These are phyloP conservation scores for Zhengitettix transpicula DNA, from an alignment of 2,888 invertebrate species.

Conservation along the genomic window DNA sequence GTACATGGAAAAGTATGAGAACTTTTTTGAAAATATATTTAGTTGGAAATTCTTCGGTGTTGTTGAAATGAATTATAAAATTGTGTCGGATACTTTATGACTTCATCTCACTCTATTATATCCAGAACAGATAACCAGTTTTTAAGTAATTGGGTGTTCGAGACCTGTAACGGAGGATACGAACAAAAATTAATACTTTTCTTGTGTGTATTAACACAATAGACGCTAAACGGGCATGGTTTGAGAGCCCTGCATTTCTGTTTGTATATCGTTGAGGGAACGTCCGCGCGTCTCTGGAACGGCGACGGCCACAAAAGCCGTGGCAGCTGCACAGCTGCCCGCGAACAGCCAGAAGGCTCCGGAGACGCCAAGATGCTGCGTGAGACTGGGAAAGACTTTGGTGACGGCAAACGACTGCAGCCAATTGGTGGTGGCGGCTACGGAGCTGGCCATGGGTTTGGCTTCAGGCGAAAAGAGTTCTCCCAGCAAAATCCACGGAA, in stretches of 20 bases:
- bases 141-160: no score
- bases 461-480: slow-evolving; percentile 58
- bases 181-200: no score
- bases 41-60: no score
- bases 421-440: slow-evolving; percentile 38
- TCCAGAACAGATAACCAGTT: no score
- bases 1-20: no score
- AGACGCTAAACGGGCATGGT: no score
- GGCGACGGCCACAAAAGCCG: slow-evolving; percentile 46
- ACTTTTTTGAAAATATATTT: no score
- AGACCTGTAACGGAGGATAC: no score
- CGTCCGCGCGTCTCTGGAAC: slow-evolving; percentile 76
- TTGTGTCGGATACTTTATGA: no score
- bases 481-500: slow-evolving; percentile 65
- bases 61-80: no score
- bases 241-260: slow-evolving; percentile 12
- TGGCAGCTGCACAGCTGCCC: slow-evolving; percentile 42
- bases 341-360: slow-evolving; percentile 65
- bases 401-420: slow-evolving; percentile 52
- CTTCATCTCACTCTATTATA: no score
- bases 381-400: slow-evolving; percentile 45
- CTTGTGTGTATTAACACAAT: no score
- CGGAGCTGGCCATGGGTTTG: slow-evolving; percentile 52
- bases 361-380: slow-evolving; percentile 36
- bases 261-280: slow-evolving; percentile 57